Conservation (phyloP, 1,140 invertebrate genomes). For the Bombus impatiens region DNA sequence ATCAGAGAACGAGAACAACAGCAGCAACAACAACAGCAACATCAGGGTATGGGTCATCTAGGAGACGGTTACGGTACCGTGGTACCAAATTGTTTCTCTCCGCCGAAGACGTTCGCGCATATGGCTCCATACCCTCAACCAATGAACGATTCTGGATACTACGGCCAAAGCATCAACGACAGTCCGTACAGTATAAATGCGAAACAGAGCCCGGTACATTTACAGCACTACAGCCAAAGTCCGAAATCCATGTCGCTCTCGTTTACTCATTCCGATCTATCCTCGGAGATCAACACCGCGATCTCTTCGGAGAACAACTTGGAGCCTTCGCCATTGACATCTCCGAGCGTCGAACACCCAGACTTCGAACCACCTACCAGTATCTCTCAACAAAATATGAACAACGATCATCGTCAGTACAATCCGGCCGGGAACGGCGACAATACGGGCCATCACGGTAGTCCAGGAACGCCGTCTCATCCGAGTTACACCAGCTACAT, state of each 20-base stretch:
- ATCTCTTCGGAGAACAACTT: constrained; percentile 88
- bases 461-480: constrained; percentile 77
- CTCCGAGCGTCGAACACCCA: constrained; percentile 87
- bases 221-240: constrained; percentile 83
- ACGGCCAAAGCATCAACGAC: constrained; percentile 75
- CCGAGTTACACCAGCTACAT: constrained; percentile 78
- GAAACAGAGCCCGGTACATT: constrained; percentile 80
- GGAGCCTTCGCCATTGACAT: constrained; percentile 85
- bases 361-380: constrained; percentile 90
- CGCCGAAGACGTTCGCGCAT: constrained; percentile 79
- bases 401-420: constrained; percentile 82
- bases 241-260: constrained; percentile 85
- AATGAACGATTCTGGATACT: constrained; percentile 76
- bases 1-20: constrained; percentile 75
- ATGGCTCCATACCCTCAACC: constrained; percentile 79
- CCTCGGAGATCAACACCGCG: constrained; percentile 89
- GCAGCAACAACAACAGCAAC: constrained; percentile 71
- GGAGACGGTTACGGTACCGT: constrained; percentile 74
- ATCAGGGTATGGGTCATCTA: constrained; percentile 68
- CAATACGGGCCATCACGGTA: constrained; percentile 71
- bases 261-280: constrained; percentile 89
- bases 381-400: constrained; percentile 82
- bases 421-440: constrained; percentile 80
- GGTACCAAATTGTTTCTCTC: constrained; percentile 84
- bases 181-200: constrained; percentile 80